Evolutionary conservation across 92 coral and sea anemone genomes (phyloP), one percentile per base, ranked within the genome.

Genomic region (Parazoanthus atlanticus): DNA sequence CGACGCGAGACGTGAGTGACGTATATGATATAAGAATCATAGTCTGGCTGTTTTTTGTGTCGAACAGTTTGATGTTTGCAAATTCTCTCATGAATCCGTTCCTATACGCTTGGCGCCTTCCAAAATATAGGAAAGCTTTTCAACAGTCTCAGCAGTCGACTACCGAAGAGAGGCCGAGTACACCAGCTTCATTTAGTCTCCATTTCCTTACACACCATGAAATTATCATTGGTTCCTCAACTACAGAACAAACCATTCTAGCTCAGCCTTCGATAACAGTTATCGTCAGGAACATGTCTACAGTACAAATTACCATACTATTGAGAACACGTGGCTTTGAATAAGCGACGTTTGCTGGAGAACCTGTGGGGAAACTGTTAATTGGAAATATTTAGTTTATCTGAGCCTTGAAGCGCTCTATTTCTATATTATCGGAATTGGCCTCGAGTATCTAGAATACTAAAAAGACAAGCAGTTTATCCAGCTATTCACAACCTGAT

Each of bases 111-210:
- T 36, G 70, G 74, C 88, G 91, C 28, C 66, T 88, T 85, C 86
- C 86, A 16, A 88, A 88, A 25, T 80, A 80, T 23, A 76, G 88
- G 46, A 71, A 72, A 74, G 66, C 91, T 34, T 88, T 88, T 41
- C 81, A 12, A 25, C 49, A n/a, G 65, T 46, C 49, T 11, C 65
- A 56, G 25, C 19, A 15, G 0, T 16, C 65, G 25, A 21, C 65
- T 15, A 56, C 25, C 65, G 65, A 56, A 16, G 65, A 16, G 25
- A 56, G 6, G 0, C 65, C 19, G 6, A 56, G 10, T 3, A 56
- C 65, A 56, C 65, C 25, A 16, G 3, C 65, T 6, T 56, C 25
- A 56, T 6, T 56, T 56, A 56, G 13, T 46, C 49, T 46, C 49
- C 49, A 9, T 46, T 46, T 46, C 12, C 49, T 7, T 46, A 10